phyloP scores from a whole-genome alignment of 2,888 invertebrate genomes.

The Agelastica alni region DNA sequence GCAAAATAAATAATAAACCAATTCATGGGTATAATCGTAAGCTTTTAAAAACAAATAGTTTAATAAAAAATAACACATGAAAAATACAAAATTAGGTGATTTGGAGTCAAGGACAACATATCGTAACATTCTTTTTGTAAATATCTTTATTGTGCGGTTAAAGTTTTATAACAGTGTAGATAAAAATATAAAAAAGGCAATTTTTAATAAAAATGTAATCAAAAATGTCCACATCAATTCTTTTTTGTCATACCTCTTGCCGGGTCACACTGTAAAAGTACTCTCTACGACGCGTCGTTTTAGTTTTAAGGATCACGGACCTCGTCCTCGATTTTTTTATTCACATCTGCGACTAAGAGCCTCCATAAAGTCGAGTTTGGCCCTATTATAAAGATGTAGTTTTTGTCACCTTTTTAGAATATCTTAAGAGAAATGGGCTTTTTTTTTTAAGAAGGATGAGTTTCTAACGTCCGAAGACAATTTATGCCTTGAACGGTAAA shows the following conservation, averaged over 20 bases:
- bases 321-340: constrained; percentile 31
- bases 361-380: constrained; percentile 20
- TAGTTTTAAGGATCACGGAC: constrained; percentile 15
- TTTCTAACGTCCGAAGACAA: background rate
- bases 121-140: too few relatives aligned
- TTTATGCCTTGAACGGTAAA: background rate
- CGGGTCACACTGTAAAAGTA: background rate
- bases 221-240: too few relatives aligned
- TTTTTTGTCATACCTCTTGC: background rate
- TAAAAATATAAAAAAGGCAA: too few relatives aligned
- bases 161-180: too few relatives aligned
- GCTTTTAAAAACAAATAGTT: too few relatives aligned
- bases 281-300: background rate
- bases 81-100: too few relatives aligned
- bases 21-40: too few relatives aligned
- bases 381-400: constrained; percentile 16
- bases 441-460: background rate
- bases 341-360: constrained; percentile 34
- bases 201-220: too few relatives aligned
- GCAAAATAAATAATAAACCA: too few relatives aligned
- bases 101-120: too few relatives aligned
- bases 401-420: constrained; percentile 2
- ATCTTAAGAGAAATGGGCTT: background rate
- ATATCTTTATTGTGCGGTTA: too few relatives aligned
- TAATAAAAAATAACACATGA: too few relatives aligned